phyloP scores from a whole-genome alignment of 2,113 vertebrate species.

The Eolophus roseicapilla region DNA sequence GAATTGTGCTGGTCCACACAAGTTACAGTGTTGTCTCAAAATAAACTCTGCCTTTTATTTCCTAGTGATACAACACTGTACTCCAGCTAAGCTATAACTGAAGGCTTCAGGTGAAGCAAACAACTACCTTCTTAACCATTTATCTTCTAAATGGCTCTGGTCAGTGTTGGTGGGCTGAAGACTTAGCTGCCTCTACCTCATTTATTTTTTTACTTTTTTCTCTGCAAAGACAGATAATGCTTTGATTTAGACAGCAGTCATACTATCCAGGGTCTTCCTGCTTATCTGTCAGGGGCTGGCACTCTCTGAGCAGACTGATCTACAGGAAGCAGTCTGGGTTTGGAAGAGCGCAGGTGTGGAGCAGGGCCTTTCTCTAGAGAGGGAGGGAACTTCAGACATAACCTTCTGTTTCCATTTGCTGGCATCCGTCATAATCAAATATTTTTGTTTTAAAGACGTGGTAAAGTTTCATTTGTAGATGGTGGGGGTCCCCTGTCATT shows the following conservation, averaged over 20 bases:
- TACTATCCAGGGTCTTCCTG: not conserved
- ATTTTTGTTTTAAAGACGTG: not conserved
- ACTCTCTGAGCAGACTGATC: not conserved
- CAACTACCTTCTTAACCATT: not conserved
- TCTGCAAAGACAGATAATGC: not conserved
- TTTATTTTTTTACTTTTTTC: not conserved
- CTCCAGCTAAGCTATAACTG: not conserved
- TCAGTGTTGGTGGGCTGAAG: not conserved
- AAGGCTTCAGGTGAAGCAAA: not conserved
- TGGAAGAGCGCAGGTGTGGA: fast-evolving
- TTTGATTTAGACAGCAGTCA: not conserved
- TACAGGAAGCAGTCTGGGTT: not conserved
- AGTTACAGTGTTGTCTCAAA: not conserved
- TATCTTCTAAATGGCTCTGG: not conserved
- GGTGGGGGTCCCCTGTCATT: not conserved
- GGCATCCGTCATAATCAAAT: not conserved
- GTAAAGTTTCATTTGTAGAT: not conserved
- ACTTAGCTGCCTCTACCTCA: not conserved
- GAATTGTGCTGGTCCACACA: not conserved
- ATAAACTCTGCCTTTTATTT: not conserved
- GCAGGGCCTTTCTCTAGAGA: not conserved
- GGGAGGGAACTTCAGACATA: not conserved
- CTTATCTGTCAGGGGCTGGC: not conserved
- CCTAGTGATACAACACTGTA: not conserved
- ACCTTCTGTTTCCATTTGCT: not conserved